Base-by-base conservation (phyloP, 2,888 invertebrate species). In the Cataglyphis altisquamis region DNA sequence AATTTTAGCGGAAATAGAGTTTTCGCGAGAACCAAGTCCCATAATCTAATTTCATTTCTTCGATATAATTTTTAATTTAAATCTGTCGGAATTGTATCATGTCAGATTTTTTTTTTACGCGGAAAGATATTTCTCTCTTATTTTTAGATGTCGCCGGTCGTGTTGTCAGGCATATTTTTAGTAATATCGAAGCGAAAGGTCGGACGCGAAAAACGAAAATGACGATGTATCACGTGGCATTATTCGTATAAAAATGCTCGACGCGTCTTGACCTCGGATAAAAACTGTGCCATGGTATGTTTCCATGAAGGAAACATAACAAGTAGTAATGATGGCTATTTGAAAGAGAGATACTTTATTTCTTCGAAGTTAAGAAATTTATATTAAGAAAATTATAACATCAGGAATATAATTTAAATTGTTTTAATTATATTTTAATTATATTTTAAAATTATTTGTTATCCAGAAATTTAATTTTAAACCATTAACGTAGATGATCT, bases 91-190 rank as follows among this genome's bases (percentile, higher is more conserved):
- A 9, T 9, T 18, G 8, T 41, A 12, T 25, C 18, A 72, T n/a
- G 25, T 62, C 6, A 9, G 5, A 18, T 12, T 60, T 57, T 60
- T 18, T 39, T 72, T 60, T 52, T n/a, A n/a, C 3, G 25, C 25
- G 32, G 25, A 1, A 67, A 55, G 8, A 9, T 55, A 67, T 52
- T 55, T 66, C 39, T 29, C 1, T 9, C 29, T 39, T 77, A 67
- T 77, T 55, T 55, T 55, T 77, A 55, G 29, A 29, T 39, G 12
- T 6, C 18, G 25, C 12, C 15, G 18, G 62, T 75, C 74, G 48
- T 48, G 64, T 48, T 39, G 66, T 55, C 67, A n/a, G 29, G 29
- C 12, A n/a, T 77, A 77, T 77, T 67, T 77, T 77, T 67, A 77
- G 77, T 55, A 66, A 55, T 67, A 39, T 6, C 21, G 74, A 63